Evolutionary conservation across 2,113 vertebrate genomes (phyloP), one percentile per base, ranked within the genome.

Genomic region (Casuarius casuarius): DNA sequence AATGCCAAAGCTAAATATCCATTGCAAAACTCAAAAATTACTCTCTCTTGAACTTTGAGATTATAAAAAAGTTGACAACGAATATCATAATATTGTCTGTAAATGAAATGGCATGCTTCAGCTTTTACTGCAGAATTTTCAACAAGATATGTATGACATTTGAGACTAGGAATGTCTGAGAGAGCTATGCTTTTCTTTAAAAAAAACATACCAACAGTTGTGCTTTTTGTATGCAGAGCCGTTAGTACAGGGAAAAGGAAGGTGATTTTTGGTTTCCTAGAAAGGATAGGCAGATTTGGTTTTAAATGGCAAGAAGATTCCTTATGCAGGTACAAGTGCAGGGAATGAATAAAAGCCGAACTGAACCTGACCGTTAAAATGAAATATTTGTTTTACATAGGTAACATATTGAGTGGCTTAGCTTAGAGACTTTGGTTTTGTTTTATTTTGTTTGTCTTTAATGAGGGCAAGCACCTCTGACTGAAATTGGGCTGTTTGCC

Each of bases 391-490:
- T 85, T 84, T 94, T 85, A 72, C 46, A 84, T 48, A 49, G 77
- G 92, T 75, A 92, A 76, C 74, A 85, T 87, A 70, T 94, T 66
- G 76, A 95, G 40, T 89, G 49, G 29, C 78, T 95, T 94, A 87
- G 71, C 81, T 95, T 83, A 66, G 89, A 91, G 75, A 95, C 81
- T 92, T 93, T 79, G 49, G 59, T 91, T 93, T 89, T 92, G 76
- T 76, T 96, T 95, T 95, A 90, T 95, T 94, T 96, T 88, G 75
- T 83, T 94, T 56, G 38, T 59, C 68, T 94, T 87, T 95, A 94
- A 92, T 95, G 87, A 95, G 68, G 31, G 63, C 78, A 78, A 95
- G 89, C 85, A 74, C 87, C 56, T 96, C 92, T 92, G 91, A 95
- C 84, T 91, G 67, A 67, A 68, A 88, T 76, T 77, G 78, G 94